These are phyloP conservation scores for Cheilinus undulatus DNA, from an alignment of 2,113 vertebrate species.

Conservation along the genomic window DNA sequence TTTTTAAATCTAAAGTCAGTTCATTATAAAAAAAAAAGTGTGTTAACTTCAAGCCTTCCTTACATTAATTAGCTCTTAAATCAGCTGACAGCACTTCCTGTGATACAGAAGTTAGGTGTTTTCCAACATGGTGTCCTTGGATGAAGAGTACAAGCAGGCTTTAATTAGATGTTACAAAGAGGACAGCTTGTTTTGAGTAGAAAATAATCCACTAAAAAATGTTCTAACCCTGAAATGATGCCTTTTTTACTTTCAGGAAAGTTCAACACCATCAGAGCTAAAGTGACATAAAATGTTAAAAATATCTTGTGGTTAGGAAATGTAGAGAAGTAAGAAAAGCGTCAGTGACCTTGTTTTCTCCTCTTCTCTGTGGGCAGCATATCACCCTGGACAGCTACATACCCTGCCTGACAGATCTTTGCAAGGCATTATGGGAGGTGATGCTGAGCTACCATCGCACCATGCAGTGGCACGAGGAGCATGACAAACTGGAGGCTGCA, in stretches of 20 bases:
- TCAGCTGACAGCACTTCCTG: constrained; percentile 19
- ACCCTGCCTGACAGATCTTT: constrained; percentile 95
- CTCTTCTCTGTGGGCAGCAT: constrained; percentile 83
- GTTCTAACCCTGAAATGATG: background rate
- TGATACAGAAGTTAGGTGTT: constrained; percentile 28
- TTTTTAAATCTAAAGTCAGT: background rate
- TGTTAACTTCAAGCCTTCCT: constrained; percentile 21
- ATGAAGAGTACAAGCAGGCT: constrained; percentile 12
- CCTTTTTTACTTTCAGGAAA: background rate
- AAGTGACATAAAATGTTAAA: background rate
- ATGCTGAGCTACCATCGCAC: constrained; percentile 98
- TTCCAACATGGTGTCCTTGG: constrained; percentile 26
- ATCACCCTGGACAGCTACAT: constrained; percentile 98
- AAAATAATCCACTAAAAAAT: background rate
- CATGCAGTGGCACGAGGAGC: constrained; percentile 96
- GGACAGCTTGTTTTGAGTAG: background rate
- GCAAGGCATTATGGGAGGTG: constrained; percentile 99
- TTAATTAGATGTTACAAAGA: constrained; percentile 34
- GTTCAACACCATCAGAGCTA: background rate
- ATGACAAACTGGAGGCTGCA: constrained; percentile 85
- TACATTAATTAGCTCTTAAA: constrained; percentile 19
- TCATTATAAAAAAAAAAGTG: background rate
- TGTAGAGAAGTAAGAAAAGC: background rate
- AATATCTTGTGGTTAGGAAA: background rate
- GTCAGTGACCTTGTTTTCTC: constrained; percentile 21